Percentiles rank a stretch among this genome's conserved stretches.
phyloP scores from a whole-genome alignment of 1,140 invertebrate genomes.

The Cepaea nemoralis region DNA sequence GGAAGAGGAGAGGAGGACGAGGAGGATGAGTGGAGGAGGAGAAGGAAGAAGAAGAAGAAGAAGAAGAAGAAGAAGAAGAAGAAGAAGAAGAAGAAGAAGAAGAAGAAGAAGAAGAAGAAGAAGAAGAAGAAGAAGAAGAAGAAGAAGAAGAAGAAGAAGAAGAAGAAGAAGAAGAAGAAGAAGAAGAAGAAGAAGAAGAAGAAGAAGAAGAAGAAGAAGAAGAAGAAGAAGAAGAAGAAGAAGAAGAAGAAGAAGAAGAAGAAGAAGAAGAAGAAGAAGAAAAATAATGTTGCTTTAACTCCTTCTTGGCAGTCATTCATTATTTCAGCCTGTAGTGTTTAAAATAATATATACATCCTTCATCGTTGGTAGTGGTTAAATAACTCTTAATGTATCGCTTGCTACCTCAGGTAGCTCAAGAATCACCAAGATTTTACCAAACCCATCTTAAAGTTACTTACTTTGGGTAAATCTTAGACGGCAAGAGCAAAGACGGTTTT shows the following conservation, averaged over 20 bases:
- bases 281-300: background rate
- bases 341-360: too few species aligned
- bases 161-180: background rate
- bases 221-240: conserved; percentile 13
- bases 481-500: too few species aligned
- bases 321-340: too few species aligned
- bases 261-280: background rate
- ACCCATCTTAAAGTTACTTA: too few species aligned
- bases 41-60: conserved; percentile 1
- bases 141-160: background rate
- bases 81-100: background rate
- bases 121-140: background rate
- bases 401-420: too few species aligned
- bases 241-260: background rate
- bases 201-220: background rate
- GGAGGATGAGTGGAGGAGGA: background rate
- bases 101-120: conserved; percentile 1
- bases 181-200: conserved; percentile 7
- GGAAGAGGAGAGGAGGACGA: background rate
- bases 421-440: too few species aligned
- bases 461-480: too few species aligned
- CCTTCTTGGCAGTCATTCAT: too few species aligned
- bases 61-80: background rate
- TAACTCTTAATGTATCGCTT: too few species aligned
- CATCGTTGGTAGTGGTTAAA: too few species aligned